A percentile compares a stretch with the other conserved stretches of the same genome.
Evolutionary conservation across 2,888 invertebrate species (phyloP).

Genomic region (Drosophila eohydei): DNA sequence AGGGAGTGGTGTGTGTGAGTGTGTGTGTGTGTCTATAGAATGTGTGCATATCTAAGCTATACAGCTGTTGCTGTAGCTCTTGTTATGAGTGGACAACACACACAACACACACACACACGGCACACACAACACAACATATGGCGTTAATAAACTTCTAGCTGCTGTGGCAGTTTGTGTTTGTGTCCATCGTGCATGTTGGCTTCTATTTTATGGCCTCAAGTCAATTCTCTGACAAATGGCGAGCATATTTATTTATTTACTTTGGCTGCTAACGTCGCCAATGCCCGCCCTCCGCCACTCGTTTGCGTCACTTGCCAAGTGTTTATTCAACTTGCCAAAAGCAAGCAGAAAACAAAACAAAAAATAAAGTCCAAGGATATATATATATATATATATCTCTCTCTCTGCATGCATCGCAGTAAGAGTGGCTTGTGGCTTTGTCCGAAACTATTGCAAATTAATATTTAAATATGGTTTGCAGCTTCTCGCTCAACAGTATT

Average conservation of each 20-base stretch:
- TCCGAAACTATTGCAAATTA: conserved; percentile 41
- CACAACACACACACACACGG: conserved; percentile 10
- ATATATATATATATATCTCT: conserved; percentile 9
- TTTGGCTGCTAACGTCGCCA: conserved; percentile 56
- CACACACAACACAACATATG: conserved; percentile 58
- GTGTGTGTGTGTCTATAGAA: conserved; percentile 31
- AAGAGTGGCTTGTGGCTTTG: not conserved
- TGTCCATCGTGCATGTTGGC: conserved; percentile 58
- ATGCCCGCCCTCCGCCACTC: conserved; percentile 11
- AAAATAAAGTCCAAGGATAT: conserved; percentile 11
- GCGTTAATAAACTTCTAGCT: conserved; percentile 77
- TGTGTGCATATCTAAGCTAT: conserved; percentile 70
- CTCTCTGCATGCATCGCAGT: not conserved
- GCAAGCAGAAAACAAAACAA: conserved; percentile 48
- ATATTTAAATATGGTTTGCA: conserved; percentile 33
- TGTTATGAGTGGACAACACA: conserved; percentile 66
- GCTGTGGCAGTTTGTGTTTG: conserved; percentile 29
- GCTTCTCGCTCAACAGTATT: conserved; percentile 1
- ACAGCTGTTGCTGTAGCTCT: conserved; percentile 36
- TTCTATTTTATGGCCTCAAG: conserved; percentile 78
- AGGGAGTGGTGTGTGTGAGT: conserved; percentile 15
- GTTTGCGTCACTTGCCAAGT: conserved; percentile 75
- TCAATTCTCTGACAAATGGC: conserved; percentile 80
- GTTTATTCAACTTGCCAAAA: conserved; percentile 73
- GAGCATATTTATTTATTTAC: conserved; percentile 82